Percentiles rank a stretch among this genome's conserved stretches.
phyloP scores from a whole-genome alignment of 1,140 invertebrate genomes.

The Rhopalosiphum padi region DNA sequence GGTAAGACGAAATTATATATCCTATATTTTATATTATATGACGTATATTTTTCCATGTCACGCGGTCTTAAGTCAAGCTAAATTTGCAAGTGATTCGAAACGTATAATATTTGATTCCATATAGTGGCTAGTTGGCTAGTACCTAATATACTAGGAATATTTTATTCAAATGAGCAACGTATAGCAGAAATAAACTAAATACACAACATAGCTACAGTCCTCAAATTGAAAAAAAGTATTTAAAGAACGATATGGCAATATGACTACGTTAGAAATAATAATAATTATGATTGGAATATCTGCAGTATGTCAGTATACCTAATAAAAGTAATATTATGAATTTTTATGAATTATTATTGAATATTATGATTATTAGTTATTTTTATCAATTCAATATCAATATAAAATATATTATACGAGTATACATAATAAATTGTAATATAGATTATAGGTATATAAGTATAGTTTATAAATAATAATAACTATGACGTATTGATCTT shows the following conservation, averaged over 20 bases:
- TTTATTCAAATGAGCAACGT: background rate
- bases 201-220: background rate
- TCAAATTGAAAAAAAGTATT: too few species aligned
- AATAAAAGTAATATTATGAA: background rate
- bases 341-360: too few species aligned
- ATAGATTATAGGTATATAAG: too few species aligned
- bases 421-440: too few species aligned
- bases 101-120: background rate
- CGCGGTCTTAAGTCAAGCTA: background rate
- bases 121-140: too few species aligned
- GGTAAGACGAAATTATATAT: background rate
- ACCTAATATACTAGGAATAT: too few species aligned
- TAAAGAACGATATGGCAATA: background rate
- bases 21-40: background rate
- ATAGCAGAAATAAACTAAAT: background rate
- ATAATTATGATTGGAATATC: background rate
- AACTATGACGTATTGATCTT: background rate
- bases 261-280: background rate
- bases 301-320: background rate
- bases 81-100: background rate
- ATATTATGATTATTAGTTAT: background rate
- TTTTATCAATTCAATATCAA: background rate
- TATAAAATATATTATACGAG: too few species aligned
- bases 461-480: too few species aligned
- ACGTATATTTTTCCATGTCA: background rate